These are phyloP conservation scores for Rhinogobius similis DNA, from an alignment of 2,113 vertebrate species.

Conservation along the genomic window DNA sequence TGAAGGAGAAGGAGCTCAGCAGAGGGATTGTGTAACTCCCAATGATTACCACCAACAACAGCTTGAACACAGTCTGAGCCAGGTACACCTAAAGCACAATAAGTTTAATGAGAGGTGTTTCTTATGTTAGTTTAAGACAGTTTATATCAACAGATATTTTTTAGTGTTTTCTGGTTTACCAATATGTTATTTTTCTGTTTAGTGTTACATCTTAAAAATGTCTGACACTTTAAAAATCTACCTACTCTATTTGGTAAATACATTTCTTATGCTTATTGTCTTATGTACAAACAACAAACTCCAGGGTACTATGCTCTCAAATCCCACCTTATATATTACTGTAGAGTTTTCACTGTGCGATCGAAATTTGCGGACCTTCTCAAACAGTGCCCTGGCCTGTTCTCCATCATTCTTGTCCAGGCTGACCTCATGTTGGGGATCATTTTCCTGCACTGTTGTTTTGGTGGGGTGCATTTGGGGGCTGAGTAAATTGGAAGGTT, in stretches of 20 bases:
- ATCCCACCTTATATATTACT: conserved; percentile 80
- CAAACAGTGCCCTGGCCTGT: conserved; percentile 82
- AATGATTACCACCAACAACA: conserved; percentile 72
- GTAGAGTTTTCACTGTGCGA: conserved; percentile 78
- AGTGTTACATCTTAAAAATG: too few relatives aligned
- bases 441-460: conserved; percentile 29
- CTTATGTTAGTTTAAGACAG: not conserved
- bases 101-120: not conserved
- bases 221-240: too few relatives aligned
- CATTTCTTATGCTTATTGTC: too few relatives aligned
- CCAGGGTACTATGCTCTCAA: too few relatives aligned
- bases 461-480: conserved; percentile 10
- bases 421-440: conserved; percentile 50
- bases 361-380: conserved; percentile 80
- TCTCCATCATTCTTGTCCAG: conserved; percentile 81
- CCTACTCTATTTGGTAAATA: too few relatives aligned
- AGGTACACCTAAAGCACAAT: conserved; percentile 74
- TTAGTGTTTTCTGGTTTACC: too few relatives aligned
- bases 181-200: too few relatives aligned
- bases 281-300: too few relatives aligned
- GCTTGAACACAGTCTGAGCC: conserved; percentile 78
- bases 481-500: conserved; percentile 23
- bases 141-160: too few relatives aligned
- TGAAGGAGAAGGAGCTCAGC: conserved; percentile 76
- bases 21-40: conserved; percentile 77